Evolutionary conservation across 2,888 invertebrate genomes (phyloP), one percentile per base, ranked within the genome.

Genomic region (Antheraea yamamai): DNA sequence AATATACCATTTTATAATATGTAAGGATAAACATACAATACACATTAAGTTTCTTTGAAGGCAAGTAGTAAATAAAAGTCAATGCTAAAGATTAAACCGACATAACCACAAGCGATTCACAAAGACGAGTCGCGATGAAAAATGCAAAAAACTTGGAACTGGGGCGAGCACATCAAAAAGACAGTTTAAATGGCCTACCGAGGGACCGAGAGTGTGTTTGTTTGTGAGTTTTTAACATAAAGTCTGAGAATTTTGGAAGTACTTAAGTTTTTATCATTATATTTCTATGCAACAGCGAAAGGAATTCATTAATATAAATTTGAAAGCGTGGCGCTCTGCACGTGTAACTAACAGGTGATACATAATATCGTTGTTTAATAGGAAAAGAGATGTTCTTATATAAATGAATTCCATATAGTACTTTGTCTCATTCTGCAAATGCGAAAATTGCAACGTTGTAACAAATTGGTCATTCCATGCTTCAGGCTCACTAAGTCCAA

Each of bases 111-210:
- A 70, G 39, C 39, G 39, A 20, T 39, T 72, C 74, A 74, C 73
- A 72, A 76, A 76, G 79, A 80, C 77, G 80, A 76, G 79, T 72
- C 73, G 81, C 80, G 81, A 81, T 87, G 84, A 87, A 89, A 89
- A 87, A 87, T 88, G 87, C 84, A 86, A 86, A n/a, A 89, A 85
- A 82, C 80, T 82, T 79, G 81, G 75, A 89, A 87, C 81, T 88
- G 79, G 88, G 87, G 82, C 87, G 84, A 82, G 64, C 64, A 77
- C 77, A 81, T 84, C 85, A 85, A 87, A 86, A 66, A 83, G 85
- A 81, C 83, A 84, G 83, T 84, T 84, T 87, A 88, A 89, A 88
- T 84, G 82, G 82, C 83, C 83, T 83, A 78, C 80, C 76, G 81
- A 78, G 81, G 82, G 80, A 2, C 23, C 75, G 82, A 84, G 84